Evolutionary conservation across 2,888 invertebrate genomes (phyloP), one percentile per base, ranked within the genome.

Genomic region (Anaspis maculata): DNA sequence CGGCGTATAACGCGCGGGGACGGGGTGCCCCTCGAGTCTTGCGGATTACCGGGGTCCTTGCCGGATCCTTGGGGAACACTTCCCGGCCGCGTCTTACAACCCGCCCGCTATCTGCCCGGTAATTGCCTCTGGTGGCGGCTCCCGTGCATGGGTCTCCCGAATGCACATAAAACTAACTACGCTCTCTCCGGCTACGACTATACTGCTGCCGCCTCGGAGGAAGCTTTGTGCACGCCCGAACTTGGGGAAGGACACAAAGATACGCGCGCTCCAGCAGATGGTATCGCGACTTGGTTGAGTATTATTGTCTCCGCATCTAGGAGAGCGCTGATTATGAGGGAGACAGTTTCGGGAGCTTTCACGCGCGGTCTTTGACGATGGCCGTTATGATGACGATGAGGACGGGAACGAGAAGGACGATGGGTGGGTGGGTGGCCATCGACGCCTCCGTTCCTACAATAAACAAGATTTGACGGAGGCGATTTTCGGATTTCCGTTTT

Each of bases 21-120:
- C 48, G 53, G 51, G 47, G 53, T 45, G 52, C 43, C 52, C 46
- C 54, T 46, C 48, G 56, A 57, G 57, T 56, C 59, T 59, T 57
- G 58, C 48, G 58, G 58, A 59, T 59, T 58, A 58, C 52, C 45
- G 54, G 51, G 48, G 48, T 46, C 46, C 54, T 55, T 54, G 46
- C 53, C 44, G 42, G 32, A 45, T 55, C 55, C 54, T 59, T 56
- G 48, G 61, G 61, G 61, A 61, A 57, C 61, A 59, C 59, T 61
- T 61, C 48, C 55, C 53, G 51, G 52, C 49, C 52, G 49, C 61
- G 59, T 61, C 61, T 61, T 62, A 59, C 52, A 51, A 50, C 52
- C 47, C 48, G 49, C 47, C 55, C 52, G 49, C 45, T 46, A 49
- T 49, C 47, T 42, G 38, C 30, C n/a, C 30, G 37, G 32, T 41